Conservation (phyloP, 2,797 vertebrate species). For the Microctenopoma lineatum region DNA sequence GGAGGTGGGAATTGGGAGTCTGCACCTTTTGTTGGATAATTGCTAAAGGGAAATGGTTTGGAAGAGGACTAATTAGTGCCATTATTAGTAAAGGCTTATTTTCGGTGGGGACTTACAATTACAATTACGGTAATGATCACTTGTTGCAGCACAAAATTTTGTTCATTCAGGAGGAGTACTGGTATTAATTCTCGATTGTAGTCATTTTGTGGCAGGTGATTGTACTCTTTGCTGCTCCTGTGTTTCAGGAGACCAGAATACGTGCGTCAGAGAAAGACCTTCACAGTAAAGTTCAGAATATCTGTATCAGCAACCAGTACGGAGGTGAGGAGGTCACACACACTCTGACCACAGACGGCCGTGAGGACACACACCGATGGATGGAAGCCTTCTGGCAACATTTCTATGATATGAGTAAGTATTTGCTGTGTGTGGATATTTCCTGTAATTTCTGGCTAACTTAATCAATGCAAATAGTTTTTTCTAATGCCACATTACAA, state of each 20-base stretch:
- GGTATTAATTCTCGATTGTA: slow-evolving; percentile 34
- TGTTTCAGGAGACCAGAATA: slow-evolving; percentile 90
- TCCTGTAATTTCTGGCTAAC: no score
- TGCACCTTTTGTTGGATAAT: slow-evolving; percentile 61
- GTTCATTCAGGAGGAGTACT: slow-evolving; percentile 40
- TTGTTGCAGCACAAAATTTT: slow-evolving; percentile 44
- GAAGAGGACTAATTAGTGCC: slow-evolving; percentile 58
- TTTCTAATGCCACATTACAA: no score
- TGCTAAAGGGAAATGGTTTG: slow-evolving; percentile 62
- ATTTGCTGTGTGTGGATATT: neutral
- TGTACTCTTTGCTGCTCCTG: slow-evolving; percentile 15
- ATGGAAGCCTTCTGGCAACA: slow-evolving; percentile 97
- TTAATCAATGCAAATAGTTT: no score
- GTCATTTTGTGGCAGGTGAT: slow-evolving; percentile 28
- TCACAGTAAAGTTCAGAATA: slow-evolving; percentile 84
- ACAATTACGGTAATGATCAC: slow-evolving; percentile 56
- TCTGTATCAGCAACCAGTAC: slow-evolving; percentile 90
- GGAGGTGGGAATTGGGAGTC: slow-evolving; percentile 41
- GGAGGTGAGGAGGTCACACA: slow-evolving; percentile 92
- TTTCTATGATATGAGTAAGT: slow-evolving; percentile 95
- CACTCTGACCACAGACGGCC: slow-evolving; percentile 85
- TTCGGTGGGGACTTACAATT: slow-evolving; percentile 44
- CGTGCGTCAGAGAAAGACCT: slow-evolving; percentile 87
- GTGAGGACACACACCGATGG: slow-evolving; percentile 89
- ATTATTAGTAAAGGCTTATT: slow-evolving; percentile 60